phyloP scores from a whole-genome alignment of 2,113 vertebrate species.

The Reinhardtius hippoglossoides region DNA sequence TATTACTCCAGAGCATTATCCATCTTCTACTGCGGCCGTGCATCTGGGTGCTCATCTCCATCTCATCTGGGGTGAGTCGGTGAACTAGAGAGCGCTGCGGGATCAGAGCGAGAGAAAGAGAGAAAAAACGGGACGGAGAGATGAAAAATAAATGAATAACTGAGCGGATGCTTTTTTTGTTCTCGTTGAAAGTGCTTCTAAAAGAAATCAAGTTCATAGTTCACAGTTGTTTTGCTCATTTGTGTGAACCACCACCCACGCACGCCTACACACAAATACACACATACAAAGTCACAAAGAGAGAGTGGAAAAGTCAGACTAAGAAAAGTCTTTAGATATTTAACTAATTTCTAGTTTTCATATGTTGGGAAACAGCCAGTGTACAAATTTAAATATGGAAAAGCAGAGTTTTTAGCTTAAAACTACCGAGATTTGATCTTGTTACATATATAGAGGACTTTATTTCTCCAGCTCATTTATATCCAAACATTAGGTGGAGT shows the following conservation, averaged over 20 bases:
- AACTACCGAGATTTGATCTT: too few species aligned
- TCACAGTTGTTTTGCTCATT: conserved; percentile 50
- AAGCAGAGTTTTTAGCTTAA: neutral
- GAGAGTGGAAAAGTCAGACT: conserved; percentile 27
- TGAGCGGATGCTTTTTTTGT: conserved; percentile 4
- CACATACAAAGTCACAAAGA: conserved; percentile 20
- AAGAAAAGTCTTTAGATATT: conserved; percentile 54
- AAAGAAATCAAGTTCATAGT: conserved; percentile 37
- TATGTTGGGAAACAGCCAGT: conserved; percentile 31
- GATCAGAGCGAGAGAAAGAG: neutral
- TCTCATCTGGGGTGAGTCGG: too few species aligned
- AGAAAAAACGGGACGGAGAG: neutral
- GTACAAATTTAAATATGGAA: neutral
- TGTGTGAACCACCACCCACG: conserved; percentile 46
- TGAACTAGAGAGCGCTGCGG: neutral
- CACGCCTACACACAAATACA: conserved; percentile 36
- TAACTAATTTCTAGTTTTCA: conserved; percentile 15
- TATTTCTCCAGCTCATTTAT: neutral
- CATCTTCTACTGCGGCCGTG: conserved; percentile 21
- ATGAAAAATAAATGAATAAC: neutral
- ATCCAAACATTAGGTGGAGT: neutral
- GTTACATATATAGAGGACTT: too few species aligned
- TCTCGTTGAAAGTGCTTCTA: neutral
- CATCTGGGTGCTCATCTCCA: neutral
- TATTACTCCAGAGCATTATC: conserved; percentile 43